Evolutionary conservation across 1,140 invertebrate species (phyloP).

Genomic region (Pogonognathellus flavescens): DNA sequence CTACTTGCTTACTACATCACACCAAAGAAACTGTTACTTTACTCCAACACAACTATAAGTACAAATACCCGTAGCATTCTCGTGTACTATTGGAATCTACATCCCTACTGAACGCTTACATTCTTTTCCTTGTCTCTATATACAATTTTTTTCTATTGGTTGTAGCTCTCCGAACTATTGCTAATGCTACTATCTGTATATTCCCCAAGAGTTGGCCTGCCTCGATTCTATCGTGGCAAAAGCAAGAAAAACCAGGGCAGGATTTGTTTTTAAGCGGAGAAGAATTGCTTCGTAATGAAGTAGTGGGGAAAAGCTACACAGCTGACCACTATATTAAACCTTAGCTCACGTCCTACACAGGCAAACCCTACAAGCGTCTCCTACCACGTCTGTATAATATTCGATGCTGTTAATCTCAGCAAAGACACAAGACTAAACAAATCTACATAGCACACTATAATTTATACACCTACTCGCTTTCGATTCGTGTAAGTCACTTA

Average conservation of each 20-base stretch:
- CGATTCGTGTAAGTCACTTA: not conserved
- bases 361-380: not conserved
- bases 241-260: constrained; percentile 57
- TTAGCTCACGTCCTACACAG: constrained; percentile 43
- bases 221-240: not conserved
- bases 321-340: constrained; percentile 48
- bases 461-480: too few species aligned
- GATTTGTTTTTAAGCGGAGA: constrained; percentile 65
- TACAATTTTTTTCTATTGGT: not conserved
- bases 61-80: not conserved
- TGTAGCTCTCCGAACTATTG: not conserved
- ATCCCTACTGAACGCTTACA: not conserved
- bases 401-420: constrained; percentile 26
- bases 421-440: not conserved
- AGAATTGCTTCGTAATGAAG: constrained; percentile 63
- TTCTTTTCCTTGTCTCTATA: constrained; percentile 10
- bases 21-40: constrained; percentile 27
- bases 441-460: constrained; percentile 25
- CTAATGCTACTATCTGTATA: constrained; percentile 16
- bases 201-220: constrained; percentile 54
- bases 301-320: constrained; percentile 36
- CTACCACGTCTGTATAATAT: not conserved
- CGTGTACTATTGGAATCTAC: constrained; percentile 15
- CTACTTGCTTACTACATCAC: constrained; percentile 43
- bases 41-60: not conserved